A percentile compares a stretch with the other conserved stretches of the same genome.
phyloP scores from a whole-genome alignment of 1,140 invertebrate genomes.

The Druon quercuslanigerum region DNA sequence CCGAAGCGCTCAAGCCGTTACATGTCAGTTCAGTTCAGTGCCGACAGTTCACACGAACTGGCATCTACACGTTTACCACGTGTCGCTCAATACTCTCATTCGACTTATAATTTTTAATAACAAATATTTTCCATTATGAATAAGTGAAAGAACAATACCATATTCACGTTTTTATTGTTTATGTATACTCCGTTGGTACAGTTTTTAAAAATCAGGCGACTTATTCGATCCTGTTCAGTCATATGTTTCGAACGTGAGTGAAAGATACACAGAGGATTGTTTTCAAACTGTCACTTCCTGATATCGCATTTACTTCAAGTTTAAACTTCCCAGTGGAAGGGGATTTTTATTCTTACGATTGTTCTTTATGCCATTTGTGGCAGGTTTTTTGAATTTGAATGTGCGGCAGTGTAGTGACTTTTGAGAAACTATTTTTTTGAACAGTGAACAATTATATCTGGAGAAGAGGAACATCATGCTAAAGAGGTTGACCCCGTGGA shows the following conservation, averaged over 20 bases:
- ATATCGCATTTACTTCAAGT: neutral
- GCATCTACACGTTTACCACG: slow-evolving; percentile 28
- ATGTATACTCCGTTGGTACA: too few species aligned
- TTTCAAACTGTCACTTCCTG: slow-evolving; percentile 27
- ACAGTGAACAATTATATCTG: neutral
- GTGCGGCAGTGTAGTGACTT: neutral
- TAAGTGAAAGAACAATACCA: too few species aligned
- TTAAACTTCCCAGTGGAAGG: neutral
- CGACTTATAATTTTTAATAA: neutral
- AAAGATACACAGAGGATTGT: slow-evolving; percentile 5
- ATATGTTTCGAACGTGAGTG: neutral
- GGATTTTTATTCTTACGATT: neutral
- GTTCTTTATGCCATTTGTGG: neutral
- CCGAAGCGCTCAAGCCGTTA: slow-evolving; percentile 27
- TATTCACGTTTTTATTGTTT: too few species aligned
- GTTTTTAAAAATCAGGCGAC: neutral
- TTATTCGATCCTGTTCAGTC: neutral
- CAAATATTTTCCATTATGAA: slow-evolving; percentile 23
- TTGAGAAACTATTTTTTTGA: neutral
- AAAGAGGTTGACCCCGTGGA: neutral
- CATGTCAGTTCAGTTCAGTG: slow-evolving; percentile 46
- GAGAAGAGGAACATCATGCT: neutral
- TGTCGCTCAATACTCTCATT: slow-evolving; percentile 23
- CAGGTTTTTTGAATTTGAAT: neutral
- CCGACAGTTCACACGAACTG: slow-evolving; percentile 44